Evolutionary conservation across 2,113 vertebrate genomes (phyloP).

Genomic region (Peromyscus leucopus): DNA sequence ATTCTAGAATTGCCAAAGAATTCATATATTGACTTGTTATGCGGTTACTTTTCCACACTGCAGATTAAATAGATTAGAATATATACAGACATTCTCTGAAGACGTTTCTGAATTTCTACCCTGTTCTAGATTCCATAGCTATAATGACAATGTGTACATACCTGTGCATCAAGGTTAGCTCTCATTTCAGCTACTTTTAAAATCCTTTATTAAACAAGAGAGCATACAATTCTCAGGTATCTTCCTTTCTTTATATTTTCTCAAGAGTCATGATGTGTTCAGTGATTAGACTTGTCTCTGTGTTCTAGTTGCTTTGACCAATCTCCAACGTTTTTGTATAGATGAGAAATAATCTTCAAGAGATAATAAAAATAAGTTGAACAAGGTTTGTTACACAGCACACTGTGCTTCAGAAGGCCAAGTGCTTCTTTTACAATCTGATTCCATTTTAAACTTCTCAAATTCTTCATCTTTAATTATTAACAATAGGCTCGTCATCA

Average conservation of each 20-base stretch:
- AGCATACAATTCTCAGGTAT: background rate
- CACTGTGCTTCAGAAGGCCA: background rate
- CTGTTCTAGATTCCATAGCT: background rate
- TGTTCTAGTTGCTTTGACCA: background rate
- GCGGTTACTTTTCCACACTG: background rate
- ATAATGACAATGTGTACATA: background rate
- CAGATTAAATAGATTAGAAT: background rate
- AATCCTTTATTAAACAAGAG: background rate
- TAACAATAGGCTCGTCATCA: background rate
- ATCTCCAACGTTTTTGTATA: background rate
- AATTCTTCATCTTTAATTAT: constrained; percentile 8
- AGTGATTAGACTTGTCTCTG: background rate
- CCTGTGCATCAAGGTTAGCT: background rate
- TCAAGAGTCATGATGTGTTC: background rate
- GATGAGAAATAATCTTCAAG: background rate
- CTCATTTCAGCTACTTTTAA: background rate
- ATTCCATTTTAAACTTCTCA: background rate
- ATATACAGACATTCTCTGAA: background rate
- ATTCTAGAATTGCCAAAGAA: background rate
- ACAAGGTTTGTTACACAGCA: background rate
- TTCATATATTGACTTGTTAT: background rate
- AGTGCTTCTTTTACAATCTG: background rate
- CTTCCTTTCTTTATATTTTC: background rate
- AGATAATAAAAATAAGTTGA: background rate
- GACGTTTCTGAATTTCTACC: background rate